Conservation (phyloP, 2,113 vertebrate species). For the Laticauda colubrina region DNA sequence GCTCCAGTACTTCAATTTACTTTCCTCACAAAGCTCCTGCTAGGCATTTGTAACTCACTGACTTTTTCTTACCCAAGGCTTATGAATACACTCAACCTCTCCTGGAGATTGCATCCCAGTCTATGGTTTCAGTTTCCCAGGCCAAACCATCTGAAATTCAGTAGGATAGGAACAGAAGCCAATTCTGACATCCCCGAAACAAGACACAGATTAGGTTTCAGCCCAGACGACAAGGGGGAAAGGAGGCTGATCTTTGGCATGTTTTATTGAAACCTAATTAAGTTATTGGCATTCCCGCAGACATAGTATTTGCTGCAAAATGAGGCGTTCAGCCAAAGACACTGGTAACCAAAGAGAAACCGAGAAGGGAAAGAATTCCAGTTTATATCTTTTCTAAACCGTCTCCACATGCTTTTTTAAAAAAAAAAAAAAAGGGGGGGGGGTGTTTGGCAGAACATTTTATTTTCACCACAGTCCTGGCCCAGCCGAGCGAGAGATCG, state of each 20-base stretch:
- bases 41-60: not conserved
- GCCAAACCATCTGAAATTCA: not conserved
- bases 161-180: not conserved
- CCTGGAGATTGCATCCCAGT: not conserved
- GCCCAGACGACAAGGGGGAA: not conserved
- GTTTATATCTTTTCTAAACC: not conserved
- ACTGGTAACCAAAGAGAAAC: slow-evolving; percentile 2
- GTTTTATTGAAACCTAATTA: not conserved
- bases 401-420: not conserved
- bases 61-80: not conserved
- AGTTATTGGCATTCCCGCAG: fast-evolving
- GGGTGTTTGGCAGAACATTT: not conserved
- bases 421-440: not conserved
- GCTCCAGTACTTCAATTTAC: not conserved
- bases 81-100: not conserved
- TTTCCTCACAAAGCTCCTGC: no score
- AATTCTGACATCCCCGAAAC: slow-evolving; percentile 15
- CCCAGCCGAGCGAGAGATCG: not conserved
- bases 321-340: not conserved
- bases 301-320: fast-evolving
- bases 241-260: not conserved
- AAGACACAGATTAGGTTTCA: not conserved
- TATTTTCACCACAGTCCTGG: not conserved
- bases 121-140: slow-evolving; percentile 1
- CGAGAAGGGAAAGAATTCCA: not conserved